phyloP scores from a whole-genome alignment of 2,113 vertebrate species.

The Pseudorasbora parva region DNA sequence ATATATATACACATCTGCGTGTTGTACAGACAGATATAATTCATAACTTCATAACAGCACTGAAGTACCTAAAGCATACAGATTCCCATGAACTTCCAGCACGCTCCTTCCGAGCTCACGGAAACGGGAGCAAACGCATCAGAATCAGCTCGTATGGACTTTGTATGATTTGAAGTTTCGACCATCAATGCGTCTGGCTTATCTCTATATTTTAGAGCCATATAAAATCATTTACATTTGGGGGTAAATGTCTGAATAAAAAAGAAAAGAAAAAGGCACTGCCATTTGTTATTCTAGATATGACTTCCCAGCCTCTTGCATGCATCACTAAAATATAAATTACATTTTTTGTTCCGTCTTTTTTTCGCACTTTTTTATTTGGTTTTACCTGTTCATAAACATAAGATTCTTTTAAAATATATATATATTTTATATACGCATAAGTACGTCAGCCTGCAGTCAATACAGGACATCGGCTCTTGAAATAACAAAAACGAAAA shows the following conservation, averaged over 20 bases:
- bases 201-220: slow-evolving; percentile 66
- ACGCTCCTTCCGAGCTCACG: background rate
- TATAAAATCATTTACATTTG: slow-evolving; percentile 81
- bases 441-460: slow-evolving; percentile 87
- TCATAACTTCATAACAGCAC: slow-evolving; percentile 74
- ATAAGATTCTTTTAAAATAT: slow-evolving; percentile 77
- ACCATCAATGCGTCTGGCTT: slow-evolving; percentile 57
- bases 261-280: slow-evolving; percentile 87
- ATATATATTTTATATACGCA: slow-evolving; percentile 69
- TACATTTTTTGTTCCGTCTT: slow-evolving; percentile 57
- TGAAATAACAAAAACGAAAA: slow-evolving; percentile 66
- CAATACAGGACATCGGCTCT: slow-evolving; percentile 87
- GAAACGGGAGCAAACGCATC: background rate
- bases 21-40: slow-evolving; percentile 69
- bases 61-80: slow-evolving; percentile 74
- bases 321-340: slow-evolving; percentile 84
- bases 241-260: slow-evolving; percentile 81
- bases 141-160: slow-evolving; percentile 25
- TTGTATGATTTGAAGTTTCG: slow-evolving; percentile 29
- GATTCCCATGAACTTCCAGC: slow-evolving; percentile 51
- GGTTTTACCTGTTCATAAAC: slow-evolving; percentile 65
- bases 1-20: slow-evolving; percentile 56
- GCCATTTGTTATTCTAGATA: slow-evolving; percentile 90
- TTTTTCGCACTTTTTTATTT: slow-evolving; percentile 25
- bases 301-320: slow-evolving; percentile 85